Evolutionary conservation across 2,888 invertebrate genomes (phyloP).

Genomic region (Parochlus steinenii): DNA sequence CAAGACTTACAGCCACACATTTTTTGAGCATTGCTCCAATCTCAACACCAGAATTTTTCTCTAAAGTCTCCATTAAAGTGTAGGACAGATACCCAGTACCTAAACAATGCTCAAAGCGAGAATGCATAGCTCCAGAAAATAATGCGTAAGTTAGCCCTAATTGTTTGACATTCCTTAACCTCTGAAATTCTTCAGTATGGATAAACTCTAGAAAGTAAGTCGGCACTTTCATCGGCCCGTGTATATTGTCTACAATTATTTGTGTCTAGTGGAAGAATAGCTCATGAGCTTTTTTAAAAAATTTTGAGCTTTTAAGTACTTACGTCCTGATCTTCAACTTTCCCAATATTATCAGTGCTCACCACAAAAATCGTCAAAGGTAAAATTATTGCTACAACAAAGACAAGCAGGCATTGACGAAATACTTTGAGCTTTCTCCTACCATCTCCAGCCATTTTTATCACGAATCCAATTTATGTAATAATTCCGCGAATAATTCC

Average conservation of each 20-base stretch:
- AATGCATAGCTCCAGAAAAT: slow-evolving; percentile 34
- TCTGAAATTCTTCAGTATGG: slow-evolving; percentile 41
- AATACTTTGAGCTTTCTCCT: no score
- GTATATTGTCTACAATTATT: slow-evolving; percentile 20
- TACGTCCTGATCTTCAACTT: no score
- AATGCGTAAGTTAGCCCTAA: slow-evolving; percentile 33
- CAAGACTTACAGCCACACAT: slow-evolving; percentile 21
- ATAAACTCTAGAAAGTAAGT: slow-evolving; percentile 28
- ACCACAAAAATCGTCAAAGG: no score
- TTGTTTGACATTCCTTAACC: slow-evolving; percentile 41
- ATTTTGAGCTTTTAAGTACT: no score
- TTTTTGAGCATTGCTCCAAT: slow-evolving; percentile 21
- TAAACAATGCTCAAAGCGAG: slow-evolving; percentile 42
- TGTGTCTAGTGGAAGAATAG: no score
- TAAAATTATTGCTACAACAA: no score
- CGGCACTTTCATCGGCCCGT: slow-evolving; percentile 21
- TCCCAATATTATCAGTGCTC: no score
- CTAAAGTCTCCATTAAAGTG: slow-evolving; percentile 28
- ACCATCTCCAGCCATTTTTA: no score
- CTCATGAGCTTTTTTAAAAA: no score
- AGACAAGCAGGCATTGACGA: no score
- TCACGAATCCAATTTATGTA: no score
- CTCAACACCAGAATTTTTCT: slow-evolving; percentile 19
- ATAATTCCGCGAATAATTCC: no score
- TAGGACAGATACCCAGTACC: slow-evolving; percentile 37